phyloP scores from a whole-genome alignment of 2,113 vertebrate genomes.

The Boleophthalmus pectinirostris region DNA sequence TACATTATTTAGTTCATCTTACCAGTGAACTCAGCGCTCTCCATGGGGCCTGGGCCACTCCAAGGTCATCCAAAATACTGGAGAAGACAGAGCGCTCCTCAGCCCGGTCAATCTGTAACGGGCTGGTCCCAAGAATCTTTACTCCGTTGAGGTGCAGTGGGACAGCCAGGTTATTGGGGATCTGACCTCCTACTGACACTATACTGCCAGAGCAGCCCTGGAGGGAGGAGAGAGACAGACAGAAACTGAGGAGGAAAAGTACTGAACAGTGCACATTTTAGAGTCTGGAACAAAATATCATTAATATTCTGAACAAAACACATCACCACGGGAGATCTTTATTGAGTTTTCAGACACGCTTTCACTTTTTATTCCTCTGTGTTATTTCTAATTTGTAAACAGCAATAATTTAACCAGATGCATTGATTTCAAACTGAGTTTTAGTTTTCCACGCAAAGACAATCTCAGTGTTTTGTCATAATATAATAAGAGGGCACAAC shows the following conservation, averaged over 20 bases:
- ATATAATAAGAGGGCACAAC: not conserved
- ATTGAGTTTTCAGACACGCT: not conserved
- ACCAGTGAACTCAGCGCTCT: conserved; percentile 89
- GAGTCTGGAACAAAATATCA: conserved; percentile 14
- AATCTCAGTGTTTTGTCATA: not conserved
- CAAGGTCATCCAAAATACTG: conserved; percentile 86
- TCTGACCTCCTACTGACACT: conserved; percentile 94
- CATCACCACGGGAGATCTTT: conserved; percentile 30
- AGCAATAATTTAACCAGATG: not conserved
- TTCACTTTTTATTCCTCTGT: not conserved
- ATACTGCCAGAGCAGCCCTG: conserved; percentile 90
- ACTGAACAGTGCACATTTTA: conserved; percentile 4
- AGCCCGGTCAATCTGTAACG: conserved; percentile 86
- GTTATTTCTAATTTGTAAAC: not conserved
- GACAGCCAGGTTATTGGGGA: conserved; percentile 92
- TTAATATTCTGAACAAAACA: conserved; percentile 31
- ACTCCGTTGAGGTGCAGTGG: conserved; percentile 86
- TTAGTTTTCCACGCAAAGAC: not conserved
- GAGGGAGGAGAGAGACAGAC: not conserved
- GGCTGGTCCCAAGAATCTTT: conserved; percentile 89
- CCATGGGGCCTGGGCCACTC: conserved; percentile 91
- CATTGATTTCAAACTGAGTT: not conserved
- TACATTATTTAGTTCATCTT: conserved; percentile 35
- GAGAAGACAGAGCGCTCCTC: conserved; percentile 93
- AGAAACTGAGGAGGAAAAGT: not conserved